Evolutionary conservation across 1,140 invertebrate species (phyloP), one percentile per base, ranked within the genome.

Genomic region (Episyrphus balteatus): DNA sequence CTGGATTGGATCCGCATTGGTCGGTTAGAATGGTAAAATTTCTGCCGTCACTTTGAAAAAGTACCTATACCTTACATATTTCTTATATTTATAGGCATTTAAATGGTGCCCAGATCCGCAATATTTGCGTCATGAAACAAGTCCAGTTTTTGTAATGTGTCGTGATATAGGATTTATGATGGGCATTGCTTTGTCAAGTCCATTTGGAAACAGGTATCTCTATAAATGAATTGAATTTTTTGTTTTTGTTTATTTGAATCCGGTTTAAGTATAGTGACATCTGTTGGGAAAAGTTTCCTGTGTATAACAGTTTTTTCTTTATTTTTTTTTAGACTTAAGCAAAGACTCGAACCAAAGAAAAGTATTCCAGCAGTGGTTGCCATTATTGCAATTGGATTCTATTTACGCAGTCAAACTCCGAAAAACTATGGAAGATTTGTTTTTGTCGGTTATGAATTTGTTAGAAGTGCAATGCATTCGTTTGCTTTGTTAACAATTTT

Each of bases 101-200:
- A 66, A 65, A 40, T 66, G 62, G 62, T 66, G 62, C 14, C 48
- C 57, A 0, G 60, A 66, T 19, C 55, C 62, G 2, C 53, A 48
- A 0, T 59, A 52, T 18, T 55, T 66, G 53, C 55, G 58, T 0
- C 62, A 66, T 30, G 60, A 65, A 52, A 48, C 44, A 0, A 56
- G 60, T 47, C 51, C 58, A 1, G 55, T 65, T 34, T 66, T 61
- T 46, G 11, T 52, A 3, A 44, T 66, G 2, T 36, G 46, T 2
- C 52, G 62, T 15, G 62, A 65, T 43, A 51, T 66, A 44, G 62
- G 62, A 7, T 58, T 53, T 46, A 44, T 65, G 2, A 55, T 65
- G 51, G 62, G 62, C 21, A 17, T 66, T 8, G 55, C 60, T 0
- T 30, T 66, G 5, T 57, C 62, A 15, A 42, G 50, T 19, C 62